Percentiles rank a stretch among this genome's conserved stretches.
phyloP scores from a whole-genome alignment of 1,140 invertebrate genomes.

The Lepidurus apus region DNA sequence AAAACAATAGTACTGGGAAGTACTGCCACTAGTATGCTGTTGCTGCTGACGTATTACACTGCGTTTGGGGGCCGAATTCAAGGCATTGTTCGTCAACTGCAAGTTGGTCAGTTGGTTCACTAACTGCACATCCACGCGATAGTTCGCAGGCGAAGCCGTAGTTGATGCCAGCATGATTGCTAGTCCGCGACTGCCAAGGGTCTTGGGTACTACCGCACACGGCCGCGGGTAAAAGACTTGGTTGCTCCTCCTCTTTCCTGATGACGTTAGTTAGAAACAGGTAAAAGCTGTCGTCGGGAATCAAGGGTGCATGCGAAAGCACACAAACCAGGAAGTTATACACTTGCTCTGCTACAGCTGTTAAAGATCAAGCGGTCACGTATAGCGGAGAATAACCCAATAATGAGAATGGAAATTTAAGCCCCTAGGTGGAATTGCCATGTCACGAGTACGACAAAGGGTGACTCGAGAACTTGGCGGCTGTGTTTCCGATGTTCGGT shows the following conservation, averaged over 20 bases:
- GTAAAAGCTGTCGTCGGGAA: constrained; percentile 6
- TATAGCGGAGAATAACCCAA: neutral
- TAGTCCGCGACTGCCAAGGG: neutral
- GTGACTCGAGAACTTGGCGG: neutral
- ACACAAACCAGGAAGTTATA: constrained; percentile 12
- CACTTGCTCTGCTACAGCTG: constrained; percentile 5
- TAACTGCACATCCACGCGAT: constrained; percentile 16
- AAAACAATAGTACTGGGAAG: neutral
- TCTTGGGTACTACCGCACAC: neutral
- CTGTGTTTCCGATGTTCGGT: constrained; percentile 22
- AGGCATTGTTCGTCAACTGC: neutral
- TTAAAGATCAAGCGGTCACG: neutral
- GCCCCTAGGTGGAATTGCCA: neutral
- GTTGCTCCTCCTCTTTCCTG: neutral
- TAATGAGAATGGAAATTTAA: neutral
- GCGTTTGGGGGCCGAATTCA: neutral
- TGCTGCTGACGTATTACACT: neutral
- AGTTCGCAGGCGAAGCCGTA: neutral
- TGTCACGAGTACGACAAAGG: constrained; percentile 5
- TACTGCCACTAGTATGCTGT: neutral
- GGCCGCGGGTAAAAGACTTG: neutral
- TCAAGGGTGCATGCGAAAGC: neutral
- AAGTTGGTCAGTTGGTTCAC: neutral
- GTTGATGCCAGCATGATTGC: constrained; percentile 4
- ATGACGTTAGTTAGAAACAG: neutral